These are phyloP conservation scores for Phania funesta DNA, from an alignment of 2,888 invertebrate species.

Conservation along the genomic window DNA sequence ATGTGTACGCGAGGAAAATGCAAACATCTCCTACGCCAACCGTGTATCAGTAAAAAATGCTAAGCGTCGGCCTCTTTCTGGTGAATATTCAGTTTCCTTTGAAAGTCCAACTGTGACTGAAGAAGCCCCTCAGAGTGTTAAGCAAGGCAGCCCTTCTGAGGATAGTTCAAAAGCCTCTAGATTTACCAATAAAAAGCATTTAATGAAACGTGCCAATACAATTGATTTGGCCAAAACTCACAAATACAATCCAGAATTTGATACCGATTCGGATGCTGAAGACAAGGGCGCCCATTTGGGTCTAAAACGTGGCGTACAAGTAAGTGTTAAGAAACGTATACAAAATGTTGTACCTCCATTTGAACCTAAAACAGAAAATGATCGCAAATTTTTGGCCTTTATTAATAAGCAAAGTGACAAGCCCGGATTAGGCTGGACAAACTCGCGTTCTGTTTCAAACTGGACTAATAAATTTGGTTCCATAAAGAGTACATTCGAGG, in stretches of 20 bases:
- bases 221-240: constrained; percentile 90
- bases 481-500: constrained; percentile 90
- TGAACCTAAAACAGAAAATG: constrained; percentile 91
- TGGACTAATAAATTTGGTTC: constrained; percentile 92
- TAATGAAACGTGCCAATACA: constrained; percentile 93
- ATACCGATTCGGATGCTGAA: constrained; percentile 80
- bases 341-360: constrained; percentile 84
- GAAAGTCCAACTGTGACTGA: constrained; percentile 14
- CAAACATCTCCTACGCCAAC: not conserved
- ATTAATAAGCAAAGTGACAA: constrained; percentile 87
- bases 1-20: constrained; percentile 71
- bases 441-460: constrained; percentile 82
- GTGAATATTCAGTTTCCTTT: constrained; percentile 75
- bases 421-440: constrained; percentile 78
- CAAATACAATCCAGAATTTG: constrained; percentile 81
- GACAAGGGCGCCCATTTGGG: constrained; percentile 79
- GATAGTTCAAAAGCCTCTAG: constrained; percentile 66
- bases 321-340: constrained; percentile 81
- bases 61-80: constrained; percentile 73
- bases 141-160: constrained; percentile 77
- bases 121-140: not conserved
- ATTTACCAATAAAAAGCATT: constrained; percentile 84
- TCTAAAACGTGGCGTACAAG: constrained; percentile 83
- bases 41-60: constrained; percentile 13
- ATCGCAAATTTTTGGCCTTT: constrained; percentile 90